These are phyloP conservation scores for Ornithoptera priamus DNA, from an alignment of 2,888 invertebrate genomes.

Conservation along the genomic window DNA sequence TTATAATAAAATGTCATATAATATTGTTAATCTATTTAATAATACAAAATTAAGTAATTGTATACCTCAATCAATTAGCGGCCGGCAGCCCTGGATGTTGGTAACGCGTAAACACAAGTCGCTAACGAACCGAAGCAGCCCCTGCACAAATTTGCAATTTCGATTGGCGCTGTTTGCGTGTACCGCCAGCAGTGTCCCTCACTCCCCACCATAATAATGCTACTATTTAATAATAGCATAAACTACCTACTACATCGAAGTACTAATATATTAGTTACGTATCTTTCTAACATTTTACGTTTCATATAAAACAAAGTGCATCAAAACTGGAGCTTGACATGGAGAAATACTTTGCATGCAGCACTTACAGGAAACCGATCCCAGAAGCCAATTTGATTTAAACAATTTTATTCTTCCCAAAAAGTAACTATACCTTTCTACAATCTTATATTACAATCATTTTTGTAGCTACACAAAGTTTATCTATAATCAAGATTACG, in stretches of 20 bases:
- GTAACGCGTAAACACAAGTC: conserved; percentile 76
- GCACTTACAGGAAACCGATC: too few relatives aligned
- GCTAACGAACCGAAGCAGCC: conserved; percentile 77
- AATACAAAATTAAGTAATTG: conserved; percentile 49
- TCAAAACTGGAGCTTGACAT: too few relatives aligned
- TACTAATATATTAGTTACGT: background rate
- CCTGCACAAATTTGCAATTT: conserved; percentile 80
- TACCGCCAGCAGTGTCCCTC: conserved; percentile 52
- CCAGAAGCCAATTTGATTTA: too few relatives aligned
- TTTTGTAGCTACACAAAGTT: too few relatives aligned
- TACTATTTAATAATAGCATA: conserved; percentile 47
- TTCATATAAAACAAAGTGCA: too few relatives aligned
- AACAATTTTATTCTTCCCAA: too few relatives aligned
- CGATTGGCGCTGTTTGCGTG: conserved; percentile 71
- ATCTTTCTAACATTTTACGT: too few relatives aligned
- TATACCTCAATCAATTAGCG: conserved; percentile 66
- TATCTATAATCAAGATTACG: too few relatives aligned
- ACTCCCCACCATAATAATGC: conserved; percentile 40
- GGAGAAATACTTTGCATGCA: too few relatives aligned
- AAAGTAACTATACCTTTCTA: too few relatives aligned
- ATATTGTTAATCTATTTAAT: conserved; percentile 42
- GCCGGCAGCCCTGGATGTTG: conserved; percentile 69
- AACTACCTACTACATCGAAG: conserved; percentile 11
- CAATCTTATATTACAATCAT: too few relatives aligned
- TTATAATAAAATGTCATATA: background rate